These are phyloP conservation scores for Manis pentadactyla DNA, from an alignment of 2,797 vertebrate genomes.

Conservation along the genomic window DNA sequence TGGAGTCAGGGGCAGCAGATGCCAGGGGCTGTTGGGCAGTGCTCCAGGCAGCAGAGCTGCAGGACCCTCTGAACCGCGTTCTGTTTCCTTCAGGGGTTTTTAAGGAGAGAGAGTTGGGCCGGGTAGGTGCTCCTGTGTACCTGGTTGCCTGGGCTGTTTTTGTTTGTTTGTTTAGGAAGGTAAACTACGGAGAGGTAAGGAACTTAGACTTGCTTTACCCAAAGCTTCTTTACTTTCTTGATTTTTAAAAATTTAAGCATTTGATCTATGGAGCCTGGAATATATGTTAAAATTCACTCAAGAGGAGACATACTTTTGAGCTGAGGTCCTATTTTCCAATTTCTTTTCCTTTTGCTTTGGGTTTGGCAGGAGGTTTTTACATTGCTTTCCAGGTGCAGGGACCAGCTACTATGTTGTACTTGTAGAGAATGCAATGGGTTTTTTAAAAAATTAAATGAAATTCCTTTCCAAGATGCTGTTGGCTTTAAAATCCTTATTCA, in stretches of 20 bases:
- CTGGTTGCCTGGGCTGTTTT: background rate
- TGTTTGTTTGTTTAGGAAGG: background rate
- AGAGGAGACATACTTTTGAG: slow-evolving; percentile 59
- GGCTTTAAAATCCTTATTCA: slow-evolving; percentile 44
- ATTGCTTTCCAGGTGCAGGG: slow-evolving; percentile 40
- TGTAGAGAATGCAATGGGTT: slow-evolving; percentile 64
- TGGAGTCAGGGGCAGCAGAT: background rate
- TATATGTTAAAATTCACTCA: slow-evolving; percentile 58
- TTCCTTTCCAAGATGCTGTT: slow-evolving; percentile 46
- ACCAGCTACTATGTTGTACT: background rate
- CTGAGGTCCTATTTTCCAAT: slow-evolving; percentile 67
- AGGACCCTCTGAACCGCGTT: background rate
- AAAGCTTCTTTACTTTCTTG: background rate
- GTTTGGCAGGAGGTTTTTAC: slow-evolving; percentile 50
- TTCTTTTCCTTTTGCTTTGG: slow-evolving; percentile 55
- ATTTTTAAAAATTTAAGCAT: background rate
- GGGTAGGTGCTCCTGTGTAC: rapidly evolving
- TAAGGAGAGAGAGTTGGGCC: background rate
- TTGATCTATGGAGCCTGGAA: slow-evolving; percentile 57
- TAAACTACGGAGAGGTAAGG: background rate
- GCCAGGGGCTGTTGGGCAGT: background rate
- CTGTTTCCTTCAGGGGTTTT: background rate
- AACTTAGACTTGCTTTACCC: background rate
- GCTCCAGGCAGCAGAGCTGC: background rate
- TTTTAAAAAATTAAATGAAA: slow-evolving; percentile 34